Percentiles rank a stretch among this genome's conserved stretches.
Evolutionary conservation across 2,113 vertebrate species (phyloP).

Genomic region (Zosterops pallidus): DNA sequence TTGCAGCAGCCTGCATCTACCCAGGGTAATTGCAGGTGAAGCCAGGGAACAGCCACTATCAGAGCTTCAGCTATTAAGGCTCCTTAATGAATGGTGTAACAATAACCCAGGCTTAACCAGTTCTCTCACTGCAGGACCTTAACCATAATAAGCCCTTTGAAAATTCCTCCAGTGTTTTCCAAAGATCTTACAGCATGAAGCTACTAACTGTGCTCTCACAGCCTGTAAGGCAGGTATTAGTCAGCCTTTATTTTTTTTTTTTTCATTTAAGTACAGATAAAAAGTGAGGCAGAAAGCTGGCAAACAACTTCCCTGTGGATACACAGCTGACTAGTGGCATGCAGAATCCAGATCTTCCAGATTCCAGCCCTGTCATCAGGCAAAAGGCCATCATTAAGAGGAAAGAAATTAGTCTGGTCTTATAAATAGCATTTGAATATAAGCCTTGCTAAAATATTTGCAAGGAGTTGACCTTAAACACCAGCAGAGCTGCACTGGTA

Average conservation of each 20-base stretch:
- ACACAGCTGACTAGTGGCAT: slow-evolving; percentile 1
- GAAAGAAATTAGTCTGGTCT: slow-evolving; percentile 61
- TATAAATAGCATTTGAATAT: slow-evolving; percentile 65
- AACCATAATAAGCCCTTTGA: slow-evolving; percentile 18
- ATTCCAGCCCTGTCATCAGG: slow-evolving; percentile 52
- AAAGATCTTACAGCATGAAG: not conserved
- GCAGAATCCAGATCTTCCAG: slow-evolving; percentile 59
- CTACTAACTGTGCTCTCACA: not conserved
- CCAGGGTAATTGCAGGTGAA: not conserved
- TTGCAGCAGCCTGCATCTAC: not conserved
- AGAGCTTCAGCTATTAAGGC: not conserved
- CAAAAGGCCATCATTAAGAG: slow-evolving; percentile 65
- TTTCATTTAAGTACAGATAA: slow-evolving; percentile 6
- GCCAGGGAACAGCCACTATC: not conserved
- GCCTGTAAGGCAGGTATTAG: slow-evolving; percentile 2
- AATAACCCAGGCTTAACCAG: slow-evolving; percentile 39
- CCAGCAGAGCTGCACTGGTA: slow-evolving; percentile 2
- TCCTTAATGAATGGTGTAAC: slow-evolving; percentile 33
- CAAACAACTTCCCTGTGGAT: slow-evolving; percentile 23
- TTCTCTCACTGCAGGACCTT: not conserved
- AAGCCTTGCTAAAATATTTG: slow-evolving; percentile 60
- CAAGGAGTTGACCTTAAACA: slow-evolving; percentile 59
- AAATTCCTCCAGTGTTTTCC: slow-evolving; percentile 15
- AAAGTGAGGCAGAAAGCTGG: slow-evolving; percentile 12
- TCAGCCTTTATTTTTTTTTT: not conserved